phyloP scores from a whole-genome alignment of 2,888 invertebrate species.

The Limnephilus auricula region DNA sequence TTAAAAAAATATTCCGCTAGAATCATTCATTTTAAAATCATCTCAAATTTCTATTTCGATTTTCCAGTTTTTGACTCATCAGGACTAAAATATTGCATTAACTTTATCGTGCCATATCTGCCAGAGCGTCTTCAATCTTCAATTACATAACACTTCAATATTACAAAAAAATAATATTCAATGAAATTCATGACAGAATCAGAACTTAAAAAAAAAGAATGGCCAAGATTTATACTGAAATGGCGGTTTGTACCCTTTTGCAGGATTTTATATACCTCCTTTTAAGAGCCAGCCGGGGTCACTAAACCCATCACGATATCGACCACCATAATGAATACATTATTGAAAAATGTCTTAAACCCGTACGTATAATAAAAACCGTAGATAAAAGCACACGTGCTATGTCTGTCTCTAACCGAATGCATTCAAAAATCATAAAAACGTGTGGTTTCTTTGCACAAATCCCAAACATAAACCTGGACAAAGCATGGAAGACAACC shows the following conservation, averaged over 20 bases:
- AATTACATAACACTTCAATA: background rate
- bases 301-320: background rate
- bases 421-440: background rate
- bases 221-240: background rate
- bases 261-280: background rate
- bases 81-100: background rate
- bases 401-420: background rate
- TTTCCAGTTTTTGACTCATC: background rate
- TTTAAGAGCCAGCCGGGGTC: background rate
- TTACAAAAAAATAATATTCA: background rate
- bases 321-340: background rate
- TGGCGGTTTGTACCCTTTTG: background rate
- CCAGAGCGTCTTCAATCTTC: background rate
- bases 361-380: background rate
- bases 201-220: background rate
- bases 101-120: no score
- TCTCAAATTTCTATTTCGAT: no score
- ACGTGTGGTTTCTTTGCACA: conserved; percentile 5
- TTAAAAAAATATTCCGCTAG: no score
- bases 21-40: no score
- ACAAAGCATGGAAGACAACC: conserved; percentile 24
- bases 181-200: background rate
- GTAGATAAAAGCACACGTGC: background rate
- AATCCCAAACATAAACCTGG: background rate
- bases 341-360: background rate